Base-by-base conservation (phyloP, 1,140 invertebrate genomes). In the Mizuhopecten yessoensis region DNA sequence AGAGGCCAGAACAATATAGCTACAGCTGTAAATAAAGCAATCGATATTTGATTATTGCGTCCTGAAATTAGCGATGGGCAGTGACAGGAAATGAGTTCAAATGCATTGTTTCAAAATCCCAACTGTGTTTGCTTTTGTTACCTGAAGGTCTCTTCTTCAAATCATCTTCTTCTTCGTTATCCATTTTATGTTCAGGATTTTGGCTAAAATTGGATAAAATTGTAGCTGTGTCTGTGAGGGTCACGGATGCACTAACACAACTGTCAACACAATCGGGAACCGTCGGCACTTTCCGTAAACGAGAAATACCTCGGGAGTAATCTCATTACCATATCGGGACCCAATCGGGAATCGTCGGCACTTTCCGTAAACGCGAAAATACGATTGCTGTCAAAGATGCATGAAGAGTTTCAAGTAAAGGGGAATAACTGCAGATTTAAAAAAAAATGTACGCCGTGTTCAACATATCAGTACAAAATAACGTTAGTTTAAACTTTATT, bases 71-170 rank as follows among this genome's bases (percentile, higher is more conserved):
- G 11, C 3, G 34, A 34, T 49, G 36, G 36, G 3, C 87, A 13
- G 87, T 88, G 29, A 34, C 34, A 88, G 87, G 36, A 88, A 42
- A 36, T 88, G 34, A 33, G 34, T 34, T 36, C 42, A 23, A 13
- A 88, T 13, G 10, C 33, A 87, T 11, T 34, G 87, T n/a, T 34
- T 87, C 11, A 9, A 33, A 23, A 20, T 23, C 33, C n/a, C n/a
- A n/a, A n/a, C n/a, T n/a, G n/a, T n/a, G n/a, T n/a, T n/a, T n/a
- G n/a, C n/a, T n/a, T 11, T 36, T 87, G 29, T 13, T 89, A 89
- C 88, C 88, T 89, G 57, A 86, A 34, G 88, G 49, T 45, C 45
- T 57, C 34, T 86, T 89, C 49, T 89, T 89, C 49, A 89, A 86
- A 86, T 89, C 88, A 13, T 86, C 88, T 75, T 86, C 88, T 75